These are phyloP conservation scores for Argentina silus DNA, from an alignment of 2,797 vertebrate genomes.

Conservation along the genomic window DNA sequence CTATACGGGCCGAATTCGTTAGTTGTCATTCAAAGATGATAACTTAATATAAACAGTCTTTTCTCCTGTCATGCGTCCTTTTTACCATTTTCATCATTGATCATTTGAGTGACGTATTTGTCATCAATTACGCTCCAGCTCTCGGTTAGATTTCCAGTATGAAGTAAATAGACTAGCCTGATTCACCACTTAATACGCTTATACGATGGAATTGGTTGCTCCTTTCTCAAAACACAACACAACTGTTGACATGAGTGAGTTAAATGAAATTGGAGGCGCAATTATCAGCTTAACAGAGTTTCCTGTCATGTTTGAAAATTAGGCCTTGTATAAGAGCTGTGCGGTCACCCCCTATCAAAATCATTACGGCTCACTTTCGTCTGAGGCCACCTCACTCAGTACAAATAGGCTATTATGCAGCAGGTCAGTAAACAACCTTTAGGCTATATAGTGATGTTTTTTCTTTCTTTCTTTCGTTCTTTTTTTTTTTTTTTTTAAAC, in stretches of 20 bases:
- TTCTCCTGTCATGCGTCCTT: too few species aligned
- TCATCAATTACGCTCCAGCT: neutral
- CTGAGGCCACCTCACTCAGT: slow-evolving; percentile 65
- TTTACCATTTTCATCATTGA: too few species aligned
- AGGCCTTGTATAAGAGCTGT: slow-evolving; percentile 76
- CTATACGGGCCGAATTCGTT: too few species aligned
- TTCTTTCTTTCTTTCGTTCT: too few species aligned
- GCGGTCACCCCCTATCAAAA: slow-evolving; percentile 70
- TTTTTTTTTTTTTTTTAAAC: too few species aligned
- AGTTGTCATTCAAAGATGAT: too few species aligned
- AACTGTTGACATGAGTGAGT: slow-evolving; percentile 82
- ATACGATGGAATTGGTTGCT: slow-evolving; percentile 29
- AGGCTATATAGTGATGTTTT: too few species aligned
- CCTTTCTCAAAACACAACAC: slow-evolving; percentile 74
- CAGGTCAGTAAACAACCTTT: slow-evolving; percentile 48
- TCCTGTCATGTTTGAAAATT: slow-evolving; percentile 81
- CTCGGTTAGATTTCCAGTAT: neutral
- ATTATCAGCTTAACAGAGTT: slow-evolving; percentile 83
- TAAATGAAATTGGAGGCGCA: slow-evolving; percentile 80
- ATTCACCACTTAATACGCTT: slow-evolving; percentile 25
- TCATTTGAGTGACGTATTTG: too few species aligned
- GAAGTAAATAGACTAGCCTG: neutral
- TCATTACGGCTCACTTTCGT: slow-evolving; percentile 73
- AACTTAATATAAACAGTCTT: too few species aligned
- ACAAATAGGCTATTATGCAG: neutral